These are phyloP conservation scores for Lacanobia oleracea DNA, from an alignment of 2,888 invertebrate species.

Conservation along the genomic window DNA sequence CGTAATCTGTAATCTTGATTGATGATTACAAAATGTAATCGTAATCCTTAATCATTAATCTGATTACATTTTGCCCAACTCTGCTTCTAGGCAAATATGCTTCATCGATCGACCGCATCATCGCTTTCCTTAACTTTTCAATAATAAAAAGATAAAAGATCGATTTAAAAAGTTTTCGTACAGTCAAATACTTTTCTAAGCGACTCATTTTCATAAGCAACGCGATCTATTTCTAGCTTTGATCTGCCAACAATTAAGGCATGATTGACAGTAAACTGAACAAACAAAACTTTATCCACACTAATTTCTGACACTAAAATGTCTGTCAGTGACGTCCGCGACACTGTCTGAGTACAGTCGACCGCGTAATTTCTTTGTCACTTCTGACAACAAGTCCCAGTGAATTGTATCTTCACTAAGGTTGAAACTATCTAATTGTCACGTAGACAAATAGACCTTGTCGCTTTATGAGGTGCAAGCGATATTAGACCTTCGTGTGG, in stretches of 20 bases:
- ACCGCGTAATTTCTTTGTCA: neutral
- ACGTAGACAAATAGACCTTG: constrained; percentile 8
- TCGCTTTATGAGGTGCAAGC: neutral
- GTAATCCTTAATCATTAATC: too few relatives aligned
- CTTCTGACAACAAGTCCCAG: neutral
- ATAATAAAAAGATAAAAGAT: too few relatives aligned
- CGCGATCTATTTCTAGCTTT: constrained; percentile 3
- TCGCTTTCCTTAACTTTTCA: too few relatives aligned
- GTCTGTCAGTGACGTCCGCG: constrained; percentile 5
- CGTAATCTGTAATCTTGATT: too few relatives aligned
- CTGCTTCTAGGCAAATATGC: too few relatives aligned
- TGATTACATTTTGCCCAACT: too few relatives aligned
- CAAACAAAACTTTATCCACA: constrained; percentile 8
- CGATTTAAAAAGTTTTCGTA: neutral
- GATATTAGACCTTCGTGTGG: neutral
- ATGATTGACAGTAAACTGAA: constrained; percentile 25
- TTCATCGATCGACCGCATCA: too few relatives aligned
- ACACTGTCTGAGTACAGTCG: constrained; percentile 12
- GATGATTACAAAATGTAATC: too few relatives aligned
- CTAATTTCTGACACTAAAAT: constrained; percentile 5
- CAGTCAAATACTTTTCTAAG: neutral
- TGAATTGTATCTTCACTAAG: neutral
- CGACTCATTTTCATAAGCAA: neutral
- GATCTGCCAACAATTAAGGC: constrained; percentile 1
- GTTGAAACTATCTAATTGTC: constrained; percentile 1